Evolutionary conservation across 2,113 vertebrate genomes (phyloP), one percentile per base, ranked within the genome.

Genomic region (Megaceryle torquata): DNA sequence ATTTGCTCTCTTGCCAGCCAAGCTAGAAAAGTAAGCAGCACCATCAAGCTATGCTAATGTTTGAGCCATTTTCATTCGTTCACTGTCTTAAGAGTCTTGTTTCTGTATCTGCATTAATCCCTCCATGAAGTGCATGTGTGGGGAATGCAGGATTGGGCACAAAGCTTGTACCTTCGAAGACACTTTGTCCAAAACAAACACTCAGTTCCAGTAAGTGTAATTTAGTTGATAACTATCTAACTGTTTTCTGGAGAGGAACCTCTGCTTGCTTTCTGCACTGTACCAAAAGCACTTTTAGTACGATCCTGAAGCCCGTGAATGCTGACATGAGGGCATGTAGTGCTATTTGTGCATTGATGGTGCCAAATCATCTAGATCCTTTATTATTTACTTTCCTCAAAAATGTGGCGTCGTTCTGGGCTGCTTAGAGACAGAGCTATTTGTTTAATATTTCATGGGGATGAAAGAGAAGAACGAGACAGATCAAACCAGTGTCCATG

Each of bases 1-100:
- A 78, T 82, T 96, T 95, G 86, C 53, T 91, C 1, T 86, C 46
- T 88, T 95, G 95, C 83, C 57, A 95, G 85, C 93, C 72, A 53
- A 68, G 89, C 54, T 91, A 56, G 94, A 86, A 79, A 88, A 79
- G n/a, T 37, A 37, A 76, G 46, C 61, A 69, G 70, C 37, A 51
- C 57, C 9, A 22, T 87, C 15, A 37, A 8, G 48, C 37, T 59
- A 0, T 57, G 54, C 77, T 78, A 3, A 29, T 86, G 44, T 20
- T 76, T 59, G 57, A 86, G 56, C 37, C 37, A 2, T 91, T 81
- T 92, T 70, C 59, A 63, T 68, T 53, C 4, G 0, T 10, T 72
- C 48, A 29, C 25, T 25, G 86, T 82, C 48, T 37, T 51, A 54
- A n/a, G 68, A 54, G 50, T 24, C 20, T 46, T 13, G 21, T 11